Evolutionary conservation across 1,140 invertebrate species (phyloP).

Genomic region (Drosophila punjabiensis): DNA sequence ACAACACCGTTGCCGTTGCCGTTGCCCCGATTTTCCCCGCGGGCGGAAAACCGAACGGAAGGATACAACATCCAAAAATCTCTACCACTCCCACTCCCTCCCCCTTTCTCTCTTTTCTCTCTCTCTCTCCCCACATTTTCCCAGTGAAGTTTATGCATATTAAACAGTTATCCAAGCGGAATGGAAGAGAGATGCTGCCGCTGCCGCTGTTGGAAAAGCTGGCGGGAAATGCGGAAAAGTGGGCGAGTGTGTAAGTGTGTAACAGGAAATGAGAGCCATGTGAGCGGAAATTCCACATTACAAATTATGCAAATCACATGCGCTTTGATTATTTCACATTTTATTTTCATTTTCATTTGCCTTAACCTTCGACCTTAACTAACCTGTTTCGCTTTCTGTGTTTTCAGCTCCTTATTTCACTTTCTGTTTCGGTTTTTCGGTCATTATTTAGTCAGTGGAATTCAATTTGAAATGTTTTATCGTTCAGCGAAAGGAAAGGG

Average conservation of each 20-base stretch:
- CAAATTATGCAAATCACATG: conserved; percentile 78
- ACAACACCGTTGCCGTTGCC: conserved; percentile 22
- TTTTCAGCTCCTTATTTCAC: background rate
- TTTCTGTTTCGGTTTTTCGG: background rate
- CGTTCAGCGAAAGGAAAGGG: conserved; percentile 12
- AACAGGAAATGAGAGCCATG: conserved; percentile 76
- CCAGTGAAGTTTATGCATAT: conserved; percentile 71
- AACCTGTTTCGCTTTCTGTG: conserved; percentile 12
- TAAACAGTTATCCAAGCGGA: conserved; percentile 74
- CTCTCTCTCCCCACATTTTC: conserved; percentile 16
- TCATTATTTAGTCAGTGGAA: conserved; percentile 41
- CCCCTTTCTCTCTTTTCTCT: conserved; percentile 2
- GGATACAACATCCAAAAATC: conserved; percentile 61
- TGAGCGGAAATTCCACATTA: conserved; percentile 78
- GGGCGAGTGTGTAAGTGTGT: conserved; percentile 37
- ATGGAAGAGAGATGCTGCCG: conserved; percentile 32
- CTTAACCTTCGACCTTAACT: conserved; percentile 26
- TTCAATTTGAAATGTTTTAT: conserved; percentile 46
- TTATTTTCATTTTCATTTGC: conserved; percentile 63
- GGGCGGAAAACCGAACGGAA: conserved; percentile 55
- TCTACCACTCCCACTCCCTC: conserved; percentile 1
- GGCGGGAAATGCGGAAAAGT: conserved; percentile 3
- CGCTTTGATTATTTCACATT: conserved; percentile 76
- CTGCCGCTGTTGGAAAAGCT: conserved; percentile 4
- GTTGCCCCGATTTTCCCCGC: conserved; percentile 11